A percentile compares a stretch with the other conserved stretches of the same genome.
Evolutionary conservation across 2,113 vertebrate species (phyloP).

Genomic region (Trinectes maculatus): DNA sequence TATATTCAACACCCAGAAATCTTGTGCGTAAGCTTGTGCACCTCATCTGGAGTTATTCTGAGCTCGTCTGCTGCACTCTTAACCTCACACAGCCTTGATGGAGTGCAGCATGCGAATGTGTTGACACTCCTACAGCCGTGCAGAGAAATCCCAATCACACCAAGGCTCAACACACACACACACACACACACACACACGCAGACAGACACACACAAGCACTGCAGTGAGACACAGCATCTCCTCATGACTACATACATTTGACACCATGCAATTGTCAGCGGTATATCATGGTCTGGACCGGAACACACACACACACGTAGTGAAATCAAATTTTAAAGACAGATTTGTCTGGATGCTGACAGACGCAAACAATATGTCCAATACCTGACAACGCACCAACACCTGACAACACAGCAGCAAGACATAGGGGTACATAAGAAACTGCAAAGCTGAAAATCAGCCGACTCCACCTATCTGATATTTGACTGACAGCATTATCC

Average conservation of each 20-base stretch:
- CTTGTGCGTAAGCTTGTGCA: conserved; percentile 4
- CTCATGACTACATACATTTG: conserved; percentile 26
- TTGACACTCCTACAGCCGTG: conserved; percentile 49
- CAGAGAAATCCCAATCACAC: conserved; percentile 59
- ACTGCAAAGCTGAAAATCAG: not conserved
- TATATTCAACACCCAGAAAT: conserved; percentile 16
- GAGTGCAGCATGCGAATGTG: conserved; percentile 58
- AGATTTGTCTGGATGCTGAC: conserved; percentile 13
- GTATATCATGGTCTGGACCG: not conserved
- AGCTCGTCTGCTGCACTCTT: conserved; percentile 57
- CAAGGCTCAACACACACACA: conserved; percentile 5
- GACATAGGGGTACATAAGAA: not conserved
- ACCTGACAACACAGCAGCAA: not conserved
- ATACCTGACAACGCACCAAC: not conserved
- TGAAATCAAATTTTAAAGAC: conserved; percentile 20
- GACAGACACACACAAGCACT: not conserved
- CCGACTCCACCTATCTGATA: not conserved
- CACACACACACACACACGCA: not conserved
- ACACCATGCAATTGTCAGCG: not conserved
- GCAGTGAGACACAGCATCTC: conserved; percentile 2
- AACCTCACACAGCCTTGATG: conserved; percentile 62
- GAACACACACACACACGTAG: not conserved
- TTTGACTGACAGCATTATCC: conserved; percentile 1
- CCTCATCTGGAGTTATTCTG: conserved; percentile 53
- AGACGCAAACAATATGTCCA: conserved; percentile 21